Conservation (phyloP, 1,140 invertebrate genomes). For the Ridgeia piscesae region DNA sequence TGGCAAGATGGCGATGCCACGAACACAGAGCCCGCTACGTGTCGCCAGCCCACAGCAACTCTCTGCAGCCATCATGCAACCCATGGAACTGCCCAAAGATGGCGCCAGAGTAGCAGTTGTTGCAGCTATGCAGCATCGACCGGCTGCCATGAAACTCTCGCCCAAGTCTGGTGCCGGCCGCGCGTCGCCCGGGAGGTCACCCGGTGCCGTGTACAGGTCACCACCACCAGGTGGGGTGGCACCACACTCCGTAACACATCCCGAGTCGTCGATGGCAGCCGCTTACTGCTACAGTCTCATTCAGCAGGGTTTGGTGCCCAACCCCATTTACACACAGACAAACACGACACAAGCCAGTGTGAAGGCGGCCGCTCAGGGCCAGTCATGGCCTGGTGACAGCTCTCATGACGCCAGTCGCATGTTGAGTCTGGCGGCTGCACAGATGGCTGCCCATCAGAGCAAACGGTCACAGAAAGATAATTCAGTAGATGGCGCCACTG, state of each 20-base stretch:
- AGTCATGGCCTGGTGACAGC: neutral
- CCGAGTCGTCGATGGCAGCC: neutral
- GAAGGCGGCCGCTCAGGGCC: slow-evolving; percentile 18
- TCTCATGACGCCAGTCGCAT: slow-evolving; percentile 31
- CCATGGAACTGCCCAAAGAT: slow-evolving; percentile 37
- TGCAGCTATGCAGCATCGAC: neutral
- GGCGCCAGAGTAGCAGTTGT: neutral
- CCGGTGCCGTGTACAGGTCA: neutral
- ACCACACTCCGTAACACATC: neutral
- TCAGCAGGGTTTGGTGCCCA: slow-evolving; percentile 59
- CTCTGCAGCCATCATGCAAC: slow-evolving; percentile 43
- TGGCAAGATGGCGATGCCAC: slow-evolving; percentile 33
- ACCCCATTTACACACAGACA: slow-evolving; percentile 55
- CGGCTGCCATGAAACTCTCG: neutral
- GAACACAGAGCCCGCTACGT: slow-evolving; percentile 48
- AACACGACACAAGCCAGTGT: slow-evolving; percentile 7
- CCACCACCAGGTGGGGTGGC: neutral
- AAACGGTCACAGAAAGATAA: slow-evolving; percentile 36
- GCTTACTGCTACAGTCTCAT: slow-evolving; percentile 48
- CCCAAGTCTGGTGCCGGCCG: slow-evolving; percentile 14
- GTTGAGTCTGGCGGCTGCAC: slow-evolving; percentile 16
- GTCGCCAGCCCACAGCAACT: slow-evolving; percentile 45
- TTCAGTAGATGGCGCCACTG: slow-evolving; percentile 17
- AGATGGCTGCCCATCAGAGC: slow-evolving; percentile 23
- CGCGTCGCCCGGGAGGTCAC: neutral